Conservation (phyloP, 30 jellyfish, hydroid and myxozoan species). For the Cassiopea andromeda region DNA sequence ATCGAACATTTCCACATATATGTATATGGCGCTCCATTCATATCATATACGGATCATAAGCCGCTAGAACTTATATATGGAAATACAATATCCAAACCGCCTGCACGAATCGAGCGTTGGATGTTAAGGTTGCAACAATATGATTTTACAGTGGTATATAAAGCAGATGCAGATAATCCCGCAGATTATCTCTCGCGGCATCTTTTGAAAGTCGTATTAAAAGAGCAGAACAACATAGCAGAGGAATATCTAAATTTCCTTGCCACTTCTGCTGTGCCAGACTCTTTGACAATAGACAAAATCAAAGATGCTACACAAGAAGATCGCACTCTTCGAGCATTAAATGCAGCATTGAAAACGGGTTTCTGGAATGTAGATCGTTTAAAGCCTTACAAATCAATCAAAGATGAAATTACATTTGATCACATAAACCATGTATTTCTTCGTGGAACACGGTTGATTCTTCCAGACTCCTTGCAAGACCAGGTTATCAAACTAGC, state of each 20-base stretch:
- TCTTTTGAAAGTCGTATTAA: not conserved
- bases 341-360: not conserved
- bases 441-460: slow-evolving; percentile 29
- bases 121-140: slow-evolving; percentile 42
- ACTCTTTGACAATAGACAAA: not conserved
- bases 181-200: slow-evolving; percentile 53
- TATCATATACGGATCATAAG: slow-evolving; percentile 27
- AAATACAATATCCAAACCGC: slow-evolving; percentile 46
- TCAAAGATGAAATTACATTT: slow-evolving; percentile 33
- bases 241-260: not conserved
- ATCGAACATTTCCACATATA: slow-evolving; percentile 47
- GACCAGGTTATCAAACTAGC: slow-evolving; percentile 32
- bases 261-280: not conserved
- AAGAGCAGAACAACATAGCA: not conserved
- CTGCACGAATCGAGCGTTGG: slow-evolving; percentile 47
- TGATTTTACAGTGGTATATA: slow-evolving; percentile 33
- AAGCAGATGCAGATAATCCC: slow-evolving; percentile 29
- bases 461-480: slow-evolving; percentile 33
- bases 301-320: not conserved
- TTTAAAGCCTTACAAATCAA: not conserved
- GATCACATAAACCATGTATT: not conserved
- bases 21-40: slow-evolving; percentile 38
- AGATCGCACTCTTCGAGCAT: not conserved
- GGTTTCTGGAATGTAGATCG: not conserved
- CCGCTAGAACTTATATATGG: slow-evolving; percentile 34